These are phyloP conservation scores for Bubo bubo DNA, from an alignment of 2,113 vertebrate species.

Conservation along the genomic window DNA sequence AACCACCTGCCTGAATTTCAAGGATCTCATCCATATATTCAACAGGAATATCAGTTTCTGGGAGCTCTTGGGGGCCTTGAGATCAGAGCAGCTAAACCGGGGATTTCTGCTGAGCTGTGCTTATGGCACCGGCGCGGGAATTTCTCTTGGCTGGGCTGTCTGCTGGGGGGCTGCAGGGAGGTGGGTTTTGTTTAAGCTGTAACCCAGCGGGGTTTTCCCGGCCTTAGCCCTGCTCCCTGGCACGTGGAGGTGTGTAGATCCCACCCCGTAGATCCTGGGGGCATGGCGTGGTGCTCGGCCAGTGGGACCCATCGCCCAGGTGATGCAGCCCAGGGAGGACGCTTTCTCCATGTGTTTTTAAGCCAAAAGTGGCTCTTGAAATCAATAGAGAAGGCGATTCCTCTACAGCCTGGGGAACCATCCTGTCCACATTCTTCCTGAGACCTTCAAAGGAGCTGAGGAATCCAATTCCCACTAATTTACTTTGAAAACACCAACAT, in stretches of 20 bases:
- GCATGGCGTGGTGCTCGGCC: accelerated
- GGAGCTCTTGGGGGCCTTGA: neutral
- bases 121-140: neutral
- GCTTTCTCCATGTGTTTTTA: neutral
- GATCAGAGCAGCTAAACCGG: neutral
- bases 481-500: neutral
- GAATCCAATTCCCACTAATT: conserved; percentile 27
- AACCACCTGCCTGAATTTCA: conserved; percentile 13
- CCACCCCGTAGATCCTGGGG: neutral
- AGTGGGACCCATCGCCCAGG: neutral
- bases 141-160: neutral
- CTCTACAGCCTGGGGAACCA: neutral
- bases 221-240: neutral
- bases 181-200: neutral
- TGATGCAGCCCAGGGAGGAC: neutral
- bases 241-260: neutral
- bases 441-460: conserved; percentile 10
- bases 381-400: neutral
- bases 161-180: neutral
- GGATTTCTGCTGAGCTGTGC: neutral
- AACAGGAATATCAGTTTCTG: neutral
- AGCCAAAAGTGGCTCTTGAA: neutral
- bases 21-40: conserved; percentile 6
- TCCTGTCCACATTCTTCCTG: neutral
- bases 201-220: neutral